Base-by-base conservation (phyloP, 2,888 invertebrate genomes). In the Mythimna loreyi region DNA sequence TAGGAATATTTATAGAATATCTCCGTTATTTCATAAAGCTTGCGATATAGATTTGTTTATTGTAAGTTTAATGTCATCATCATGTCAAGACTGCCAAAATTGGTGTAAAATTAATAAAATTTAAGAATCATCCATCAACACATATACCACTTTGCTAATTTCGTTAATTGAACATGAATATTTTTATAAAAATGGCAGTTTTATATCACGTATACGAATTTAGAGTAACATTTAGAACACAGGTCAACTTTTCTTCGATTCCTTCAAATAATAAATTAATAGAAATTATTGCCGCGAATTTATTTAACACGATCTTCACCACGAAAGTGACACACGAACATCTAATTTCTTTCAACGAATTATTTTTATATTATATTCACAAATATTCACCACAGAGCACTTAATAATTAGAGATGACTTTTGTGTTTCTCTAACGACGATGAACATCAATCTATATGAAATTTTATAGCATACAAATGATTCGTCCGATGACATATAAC, bases 151-250 rank as follows among this genome's bases (percentile, higher is more conserved):
- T 82, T 83, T 74, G 63, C 78, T 87, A 85, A 85, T 87, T 85
- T 88, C 75, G 69, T 87, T 84, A 88, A 82, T 88, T 86, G 86
- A 90, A 89, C 84, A 84, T 84, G 75, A 86, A 90, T 82, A 87
- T 86, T 84, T 85, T 89, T 91, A 90, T 83, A 92, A 94, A 91
- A 94, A 94, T 94, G 95, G 95, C 95, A 95, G 95, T 94, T 89
- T 89, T 71, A 85, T 94, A 94, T 94, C 93, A 94, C 94, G 92
- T 92, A 93, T 93, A 94, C 92, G 79, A 91, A 91, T 91, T 89
- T 85, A 87, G 83, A 87, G 80, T 86, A 90, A 91, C 83, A 85
- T 87, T 88, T 80, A 85, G 88, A 92, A 92, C 90, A 90, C 89
- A 92, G 82, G 73, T 79, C 55, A 76, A 76, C 56, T 33, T 80